Evolutionary conservation across 2,113 vertebrate genomes (phyloP).

Genomic region (Asarcornis scutulata): DNA sequence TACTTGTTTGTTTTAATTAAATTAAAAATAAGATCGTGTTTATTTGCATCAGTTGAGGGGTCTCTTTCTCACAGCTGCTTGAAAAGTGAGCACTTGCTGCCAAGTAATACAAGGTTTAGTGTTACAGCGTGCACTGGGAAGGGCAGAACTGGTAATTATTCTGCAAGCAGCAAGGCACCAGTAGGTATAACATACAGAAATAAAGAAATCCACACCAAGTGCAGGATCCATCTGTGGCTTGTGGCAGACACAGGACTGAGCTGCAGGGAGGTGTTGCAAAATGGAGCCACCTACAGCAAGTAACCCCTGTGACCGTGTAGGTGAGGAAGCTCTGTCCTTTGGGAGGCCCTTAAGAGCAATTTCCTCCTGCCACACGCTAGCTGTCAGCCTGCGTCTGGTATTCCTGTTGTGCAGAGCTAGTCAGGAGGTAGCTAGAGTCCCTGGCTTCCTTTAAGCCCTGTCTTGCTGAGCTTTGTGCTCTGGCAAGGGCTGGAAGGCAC

Average conservation of each 20-base stretch:
- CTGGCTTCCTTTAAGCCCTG: background rate
- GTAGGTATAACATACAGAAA: background rate
- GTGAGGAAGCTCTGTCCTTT: background rate
- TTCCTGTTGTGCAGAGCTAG: background rate
- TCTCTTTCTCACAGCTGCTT: constrained; percentile 54
- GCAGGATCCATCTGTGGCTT: constrained; percentile 28
- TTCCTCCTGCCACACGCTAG: background rate
- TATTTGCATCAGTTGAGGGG: constrained; percentile 53
- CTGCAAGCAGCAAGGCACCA: background rate
- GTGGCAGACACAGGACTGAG: background rate
- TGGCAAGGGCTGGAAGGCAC: background rate
- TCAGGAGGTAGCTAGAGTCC: background rate
- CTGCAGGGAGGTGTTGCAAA: background rate
- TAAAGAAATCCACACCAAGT: background rate
- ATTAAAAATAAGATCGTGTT: constrained; percentile 56
- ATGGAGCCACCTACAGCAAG: background rate
- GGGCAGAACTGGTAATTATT: constrained; percentile 65
- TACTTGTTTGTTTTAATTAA: constrained; percentile 54
- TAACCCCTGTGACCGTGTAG: background rate
- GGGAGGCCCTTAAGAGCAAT: background rate
- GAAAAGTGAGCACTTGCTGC: constrained; percentile 35
- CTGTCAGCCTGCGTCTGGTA: background rate
- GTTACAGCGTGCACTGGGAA: constrained; percentile 14
- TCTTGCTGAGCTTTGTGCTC: constrained; percentile 10
- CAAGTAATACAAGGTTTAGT: constrained; percentile 28